Evolutionary conservation across 2,797 vertebrate genomes (phyloP).

Genomic region (Melanotaenia nigrans): DNA sequence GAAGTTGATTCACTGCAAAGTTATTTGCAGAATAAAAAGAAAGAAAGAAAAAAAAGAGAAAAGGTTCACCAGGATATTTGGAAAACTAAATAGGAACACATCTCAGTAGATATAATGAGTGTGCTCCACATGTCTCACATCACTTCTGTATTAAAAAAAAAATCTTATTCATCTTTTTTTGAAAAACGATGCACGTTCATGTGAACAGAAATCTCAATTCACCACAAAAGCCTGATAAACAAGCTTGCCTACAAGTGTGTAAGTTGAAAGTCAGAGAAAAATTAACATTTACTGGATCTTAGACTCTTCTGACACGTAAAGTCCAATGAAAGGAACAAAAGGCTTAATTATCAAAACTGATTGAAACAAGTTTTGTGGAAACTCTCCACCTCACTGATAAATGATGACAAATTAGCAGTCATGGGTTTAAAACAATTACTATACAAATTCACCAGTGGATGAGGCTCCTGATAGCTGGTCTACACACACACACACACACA

Average conservation of each 20-base stretch:
- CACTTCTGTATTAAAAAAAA: too few relatives aligned
- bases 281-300: too few relatives aligned
- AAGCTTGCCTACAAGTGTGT: too few relatives aligned
- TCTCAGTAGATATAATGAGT: not conserved
- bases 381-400: not conserved
- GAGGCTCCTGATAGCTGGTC: not conserved
- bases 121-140: too few relatives aligned
- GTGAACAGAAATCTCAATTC: too few relatives aligned
- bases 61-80: not conserved
- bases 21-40: constrained; percentile 1
- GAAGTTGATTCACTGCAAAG: constrained; percentile 11
- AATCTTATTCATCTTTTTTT: too few relatives aligned
- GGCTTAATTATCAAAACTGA: not conserved
- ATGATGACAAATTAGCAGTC: not conserved
- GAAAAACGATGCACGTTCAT: too few relatives aligned
- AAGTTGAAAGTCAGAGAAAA: too few relatives aligned
- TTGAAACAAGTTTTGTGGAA: not conserved
- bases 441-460: not conserved
- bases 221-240: too few relatives aligned
- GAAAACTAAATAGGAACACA: not conserved
- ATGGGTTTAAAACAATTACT: not conserved
- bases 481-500: too few relatives aligned
- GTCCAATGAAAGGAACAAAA: not conserved
- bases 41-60: not conserved
- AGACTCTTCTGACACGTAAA: not conserved